Evolutionary conservation across 1,140 invertebrate species (phyloP), one percentile per base, ranked within the genome.

Genomic region (Heliconius hermathena): DNA sequence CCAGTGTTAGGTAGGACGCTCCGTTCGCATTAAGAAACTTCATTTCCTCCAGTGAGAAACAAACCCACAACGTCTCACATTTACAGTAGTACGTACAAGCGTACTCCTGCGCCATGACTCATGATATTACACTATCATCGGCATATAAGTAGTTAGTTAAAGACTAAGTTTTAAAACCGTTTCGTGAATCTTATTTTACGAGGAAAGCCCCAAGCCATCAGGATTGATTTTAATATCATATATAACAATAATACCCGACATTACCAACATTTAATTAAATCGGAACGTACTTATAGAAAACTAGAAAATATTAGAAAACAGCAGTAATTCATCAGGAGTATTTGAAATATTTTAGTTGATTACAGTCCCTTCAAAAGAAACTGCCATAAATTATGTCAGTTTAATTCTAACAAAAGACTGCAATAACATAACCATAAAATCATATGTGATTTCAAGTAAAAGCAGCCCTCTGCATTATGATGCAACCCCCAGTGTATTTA

Each of bases 371-470:
- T 66, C 22, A 66, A 66, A 66, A 66, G 3, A 66, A 22, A 66
- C 1, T 13, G 1, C 22, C 9, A 66, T 66, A 66, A 29, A 66
- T 66, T 29, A 66, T 6, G 29, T 26, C 26, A 66, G n/a, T 66
- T 66, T 66, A 66, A 66, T 29, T 29, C 13, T 29, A 66, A 66
- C 60, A 66, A 66, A 66, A 66, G 60, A 66, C 26, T 66, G 20
- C 76, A 73, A 73, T 73, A 71, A 66, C 46, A 66, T 41, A 78
- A 38, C 46, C 73, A 79, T 74, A 79, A 80, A 80, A 80, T 80
- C 66, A 49, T 60, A 29, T 29, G 74, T 76, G 70, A 76, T 73
- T 76, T 71, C 16, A 49, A 46, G 26, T 52, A 60, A 80, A 76
- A 57, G 52, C 74, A 49, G 66, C 66, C 74, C 74, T 52, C 72